Evolutionary conservation across 1,140 invertebrate species (phyloP).

Genomic region (Drosophila rufa): DNA sequence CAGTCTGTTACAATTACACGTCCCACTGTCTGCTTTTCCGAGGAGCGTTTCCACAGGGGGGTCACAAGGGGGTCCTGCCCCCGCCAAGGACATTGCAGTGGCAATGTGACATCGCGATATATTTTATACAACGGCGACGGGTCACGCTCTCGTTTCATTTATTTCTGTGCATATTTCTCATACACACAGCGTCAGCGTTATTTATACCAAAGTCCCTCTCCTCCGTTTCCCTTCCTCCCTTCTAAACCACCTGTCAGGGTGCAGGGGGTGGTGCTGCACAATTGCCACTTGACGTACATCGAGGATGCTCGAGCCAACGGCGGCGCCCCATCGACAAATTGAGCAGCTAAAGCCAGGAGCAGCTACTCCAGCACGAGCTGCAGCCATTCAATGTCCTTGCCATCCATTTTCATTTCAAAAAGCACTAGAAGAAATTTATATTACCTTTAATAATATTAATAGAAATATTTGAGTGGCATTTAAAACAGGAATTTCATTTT

Average conservation of each 20-base stretch:
- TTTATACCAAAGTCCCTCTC: slow-evolving; percentile 7
- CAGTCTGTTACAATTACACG: slow-evolving; percentile 55
- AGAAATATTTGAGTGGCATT: too few species aligned
- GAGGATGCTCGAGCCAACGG: slow-evolving; percentile 31
- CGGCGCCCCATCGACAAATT: slow-evolving; percentile 42
- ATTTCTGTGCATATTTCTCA: slow-evolving; percentile 42
- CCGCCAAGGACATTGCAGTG: slow-evolving; percentile 66
- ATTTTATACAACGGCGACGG: slow-evolving; percentile 34
- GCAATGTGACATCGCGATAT: slow-evolving; percentile 46
- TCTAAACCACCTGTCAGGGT: slow-evolving; percentile 25
- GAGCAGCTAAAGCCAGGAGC: slow-evolving; percentile 49
- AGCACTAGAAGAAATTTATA: neutral
- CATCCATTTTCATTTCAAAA: slow-evolving; percentile 6
- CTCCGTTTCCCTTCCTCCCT: neutral
- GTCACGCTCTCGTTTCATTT: slow-evolving; percentile 55
- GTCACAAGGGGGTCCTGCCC: slow-evolving; percentile 16
- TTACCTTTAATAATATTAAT: too few species aligned
- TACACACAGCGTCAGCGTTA: slow-evolving; percentile 36
- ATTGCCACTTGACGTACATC: slow-evolving; percentile 52
- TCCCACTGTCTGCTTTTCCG: slow-evolving; percentile 9
- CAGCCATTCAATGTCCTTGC: neutral
- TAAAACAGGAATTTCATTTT: too few species aligned
- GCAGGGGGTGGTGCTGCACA: slow-evolving; percentile 12
- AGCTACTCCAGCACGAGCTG: slow-evolving; percentile 28
- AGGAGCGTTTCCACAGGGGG: neutral